Percentiles rank a stretch among this genome's conserved stretches.
Evolutionary conservation across 2,888 invertebrate genomes (phyloP).

Genomic region (Lithosia quadra): DNA sequence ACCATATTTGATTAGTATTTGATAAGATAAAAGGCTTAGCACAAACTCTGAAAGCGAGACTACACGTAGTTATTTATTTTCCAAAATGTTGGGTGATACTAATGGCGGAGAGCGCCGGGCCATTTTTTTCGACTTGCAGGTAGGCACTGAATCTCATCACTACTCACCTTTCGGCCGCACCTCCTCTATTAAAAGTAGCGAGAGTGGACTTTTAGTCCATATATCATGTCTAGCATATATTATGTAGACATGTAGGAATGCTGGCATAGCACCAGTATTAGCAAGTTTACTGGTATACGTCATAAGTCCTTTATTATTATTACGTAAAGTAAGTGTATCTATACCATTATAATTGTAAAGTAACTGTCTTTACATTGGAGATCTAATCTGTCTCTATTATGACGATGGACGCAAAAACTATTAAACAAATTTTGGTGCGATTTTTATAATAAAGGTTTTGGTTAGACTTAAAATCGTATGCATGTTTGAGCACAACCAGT

Average conservation of each 20-base stretch:
- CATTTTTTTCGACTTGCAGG: constrained; percentile 15
- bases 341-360: too few relatives aligned
- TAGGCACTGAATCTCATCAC: constrained; percentile 24
- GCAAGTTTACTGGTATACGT: background rate
- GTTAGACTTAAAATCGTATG: too few relatives aligned
- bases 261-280: background rate
- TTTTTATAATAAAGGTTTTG: too few relatives aligned
- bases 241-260: background rate
- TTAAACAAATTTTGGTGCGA: too few relatives aligned
- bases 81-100: constrained; percentile 9
- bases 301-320: background rate
- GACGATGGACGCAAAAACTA: too few relatives aligned
- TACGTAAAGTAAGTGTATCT: too few relatives aligned
- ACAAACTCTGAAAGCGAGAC: constrained; percentile 17
- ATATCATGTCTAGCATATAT: background rate
- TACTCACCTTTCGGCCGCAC: constrained; percentile 24
- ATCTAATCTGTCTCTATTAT: too few relatives aligned
- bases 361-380: too few relatives aligned
- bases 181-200: constrained; percentile 19
- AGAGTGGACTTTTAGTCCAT: constrained; percentile 3
- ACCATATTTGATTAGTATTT: constrained; percentile 28
- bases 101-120: constrained; percentile 13
- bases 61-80: constrained; percentile 17
- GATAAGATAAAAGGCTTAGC: constrained; percentile 16
- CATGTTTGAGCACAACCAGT: too few relatives aligned